These are phyloP conservation scores for Andrena trimmerana DNA, from an alignment of 2,888 invertebrate genomes.

Conservation along the genomic window DNA sequence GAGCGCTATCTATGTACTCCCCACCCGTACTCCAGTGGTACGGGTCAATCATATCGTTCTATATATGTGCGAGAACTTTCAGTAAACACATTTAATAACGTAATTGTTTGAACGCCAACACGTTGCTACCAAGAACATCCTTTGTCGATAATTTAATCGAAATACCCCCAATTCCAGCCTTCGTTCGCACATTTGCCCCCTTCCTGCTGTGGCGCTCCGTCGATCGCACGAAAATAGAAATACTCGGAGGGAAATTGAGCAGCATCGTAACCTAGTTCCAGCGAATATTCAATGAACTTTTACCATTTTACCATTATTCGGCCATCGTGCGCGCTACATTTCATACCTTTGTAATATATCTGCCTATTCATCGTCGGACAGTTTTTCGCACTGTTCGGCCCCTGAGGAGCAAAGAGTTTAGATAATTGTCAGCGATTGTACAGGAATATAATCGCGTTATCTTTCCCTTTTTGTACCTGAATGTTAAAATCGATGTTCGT, in stretches of 20 bases:
- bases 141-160: not conserved
- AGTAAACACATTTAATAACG: not conserved
- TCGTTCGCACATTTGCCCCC: not conserved
- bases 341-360: slow-evolving; percentile 94
- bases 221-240: slow-evolving; percentile 10
- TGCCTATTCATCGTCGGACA: slow-evolving; percentile 97
- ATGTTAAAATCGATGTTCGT: slow-evolving; percentile 98
- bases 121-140: not conserved
- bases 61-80: not conserved
- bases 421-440: slow-evolving; percentile 29
- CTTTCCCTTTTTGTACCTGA: slow-evolving; percentile 33
- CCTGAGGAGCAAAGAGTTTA: slow-evolving; percentile 84
- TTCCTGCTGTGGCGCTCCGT: not conserved
- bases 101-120: not conserved
- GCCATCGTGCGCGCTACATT: slow-evolving; percentile 19
- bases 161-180: not conserved
- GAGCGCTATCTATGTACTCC: not conserved
- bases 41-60: not conserved
- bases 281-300: slow-evolving; percentile 52
- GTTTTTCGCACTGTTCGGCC: slow-evolving; percentile 88
- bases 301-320: slow-evolving; percentile 46
- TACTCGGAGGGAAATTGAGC: slow-evolving; percentile 21
- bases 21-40: not conserved
- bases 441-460: not conserved
- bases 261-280: slow-evolving; percentile 14